Evolutionary conservation across 2,113 vertebrate species (phyloP).

Genomic region (Oreochromis tanganicae): DNA sequence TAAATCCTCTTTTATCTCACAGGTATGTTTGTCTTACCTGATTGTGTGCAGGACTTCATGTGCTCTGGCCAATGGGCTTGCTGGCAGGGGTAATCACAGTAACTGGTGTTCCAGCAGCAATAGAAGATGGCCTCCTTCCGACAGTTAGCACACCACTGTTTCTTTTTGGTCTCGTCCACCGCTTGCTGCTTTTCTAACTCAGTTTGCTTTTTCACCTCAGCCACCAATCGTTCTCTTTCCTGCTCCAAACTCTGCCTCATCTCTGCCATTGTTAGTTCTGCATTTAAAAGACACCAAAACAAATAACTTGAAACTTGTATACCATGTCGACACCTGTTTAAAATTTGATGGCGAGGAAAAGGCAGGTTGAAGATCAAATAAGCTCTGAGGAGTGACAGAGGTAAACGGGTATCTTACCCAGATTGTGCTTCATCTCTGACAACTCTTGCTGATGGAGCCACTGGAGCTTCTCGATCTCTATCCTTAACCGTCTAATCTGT

Average conservation of each 20-base stretch:
- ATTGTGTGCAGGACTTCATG: conserved; percentile 98
- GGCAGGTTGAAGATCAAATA: neutral
- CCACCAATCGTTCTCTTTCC: conserved; percentile 87
- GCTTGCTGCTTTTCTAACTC: conserved; percentile 93
- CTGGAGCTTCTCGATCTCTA: conserved; percentile 96
- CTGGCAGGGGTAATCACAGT: conserved; percentile 97
- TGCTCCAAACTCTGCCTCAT: conserved; percentile 98
- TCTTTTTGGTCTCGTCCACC: conserved; percentile 96
- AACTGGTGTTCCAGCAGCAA: conserved; percentile 98
- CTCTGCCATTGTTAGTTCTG: conserved; percentile 97
- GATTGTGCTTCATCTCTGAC: conserved; percentile 96
- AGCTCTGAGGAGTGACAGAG: neutral
- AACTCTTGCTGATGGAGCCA: conserved; percentile 97
- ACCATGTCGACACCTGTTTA: neutral
- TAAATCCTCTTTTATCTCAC: neutral
- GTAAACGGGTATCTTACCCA: conserved; percentile 73
- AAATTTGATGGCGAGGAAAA: neutral
- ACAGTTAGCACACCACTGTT: conserved; percentile 97
- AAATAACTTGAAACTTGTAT: neutral
- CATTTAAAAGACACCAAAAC: neutral
- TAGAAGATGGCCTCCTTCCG: conserved; percentile 98
- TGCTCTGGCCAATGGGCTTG: conserved; percentile 98
- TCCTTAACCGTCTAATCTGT: conserved; percentile 92
- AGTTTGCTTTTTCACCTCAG: conserved; percentile 92
- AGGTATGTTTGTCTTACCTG: conserved; percentile 74